Percentiles rank a stretch among this genome's conserved stretches.
Conservation (phyloP, 2,113 vertebrate species). For the Aegithalos caudatus region DNA sequence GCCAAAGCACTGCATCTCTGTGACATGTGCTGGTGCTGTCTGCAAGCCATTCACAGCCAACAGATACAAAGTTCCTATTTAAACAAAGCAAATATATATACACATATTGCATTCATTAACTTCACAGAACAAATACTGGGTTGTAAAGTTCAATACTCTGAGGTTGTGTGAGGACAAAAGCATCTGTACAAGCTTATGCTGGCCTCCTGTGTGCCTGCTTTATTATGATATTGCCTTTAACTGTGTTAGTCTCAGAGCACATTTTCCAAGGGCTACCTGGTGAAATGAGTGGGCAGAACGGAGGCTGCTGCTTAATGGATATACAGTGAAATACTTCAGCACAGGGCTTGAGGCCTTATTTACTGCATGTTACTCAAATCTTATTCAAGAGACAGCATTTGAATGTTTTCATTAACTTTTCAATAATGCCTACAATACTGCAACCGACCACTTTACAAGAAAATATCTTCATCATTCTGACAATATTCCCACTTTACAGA, state of each 20-base stretch:
- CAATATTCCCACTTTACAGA: background rate
- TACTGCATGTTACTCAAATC: background rate
- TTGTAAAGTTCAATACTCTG: background rate
- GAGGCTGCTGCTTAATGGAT: background rate
- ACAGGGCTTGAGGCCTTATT: background rate
- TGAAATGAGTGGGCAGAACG: fast-evolving
- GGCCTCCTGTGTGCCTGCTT: background rate
- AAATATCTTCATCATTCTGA: background rate
- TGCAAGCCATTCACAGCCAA: background rate
- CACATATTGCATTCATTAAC: background rate
- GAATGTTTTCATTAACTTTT: background rate
- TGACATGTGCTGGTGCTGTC: fast-evolving
- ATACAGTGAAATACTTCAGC: background rate
- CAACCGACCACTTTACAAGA: fast-evolving
- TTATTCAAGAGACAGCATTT: background rate
- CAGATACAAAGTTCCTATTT: background rate
- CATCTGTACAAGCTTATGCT: background rate
- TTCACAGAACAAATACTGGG: background rate
- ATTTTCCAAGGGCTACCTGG: background rate
- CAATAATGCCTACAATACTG: background rate
- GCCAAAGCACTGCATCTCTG: background rate
- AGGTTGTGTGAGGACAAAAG: background rate
- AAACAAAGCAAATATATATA: background rate
- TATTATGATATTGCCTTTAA: background rate
- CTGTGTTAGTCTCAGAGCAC: background rate